A percentile compares a stretch with the other conserved stretches of the same genome.
Evolutionary conservation across 37 sponge, comb jelly and placozoan species (phyloP).

Genomic region (Dysidea cf. avara): DNA sequence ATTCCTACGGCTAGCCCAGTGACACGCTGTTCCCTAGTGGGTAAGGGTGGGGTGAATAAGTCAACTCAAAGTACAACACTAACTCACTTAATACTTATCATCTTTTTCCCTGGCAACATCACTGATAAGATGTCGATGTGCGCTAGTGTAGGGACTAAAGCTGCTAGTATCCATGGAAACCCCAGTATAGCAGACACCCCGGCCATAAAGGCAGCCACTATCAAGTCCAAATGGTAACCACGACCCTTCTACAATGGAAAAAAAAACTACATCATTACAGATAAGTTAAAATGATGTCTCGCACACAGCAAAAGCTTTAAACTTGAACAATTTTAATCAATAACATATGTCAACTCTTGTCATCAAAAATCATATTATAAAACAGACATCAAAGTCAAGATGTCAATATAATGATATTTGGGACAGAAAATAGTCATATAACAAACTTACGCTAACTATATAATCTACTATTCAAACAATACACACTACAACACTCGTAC

Average conservation of each 20-base stretch:
- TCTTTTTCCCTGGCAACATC: background rate
- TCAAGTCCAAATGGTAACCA: slow-evolving; percentile 89
- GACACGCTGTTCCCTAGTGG: slow-evolving; percentile 82
- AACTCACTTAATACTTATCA: background rate
- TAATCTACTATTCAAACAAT: no score
- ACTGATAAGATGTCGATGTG: slow-evolving; percentile 65
- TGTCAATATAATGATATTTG: background rate
- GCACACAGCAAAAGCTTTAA: background rate
- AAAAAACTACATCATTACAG: background rate
- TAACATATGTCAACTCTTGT: no score
- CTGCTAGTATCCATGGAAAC: slow-evolving; percentile 87
- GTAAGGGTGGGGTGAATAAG: background rate
- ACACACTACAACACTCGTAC: background rate
- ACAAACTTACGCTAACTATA: no score
- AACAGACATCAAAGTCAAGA: background rate
- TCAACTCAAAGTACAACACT: background rate
- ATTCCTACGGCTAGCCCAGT: slow-evolving; percentile 65
- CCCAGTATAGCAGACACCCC: slow-evolving; percentile 76
- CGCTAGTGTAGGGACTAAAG: slow-evolving; percentile 77
- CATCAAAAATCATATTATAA: no score
- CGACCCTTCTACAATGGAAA: slow-evolving; percentile 66
- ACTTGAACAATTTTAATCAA: background rate
- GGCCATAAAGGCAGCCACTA: slow-evolving; percentile 60
- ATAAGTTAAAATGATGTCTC: background rate
- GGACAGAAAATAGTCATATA: no score